A percentile compares a stretch with the other conserved stretches of the same genome.
These are phyloP conservation scores for Helogale parvula DNA, from an alignment of 2,113 vertebrate species.

Conservation along the genomic window DNA sequence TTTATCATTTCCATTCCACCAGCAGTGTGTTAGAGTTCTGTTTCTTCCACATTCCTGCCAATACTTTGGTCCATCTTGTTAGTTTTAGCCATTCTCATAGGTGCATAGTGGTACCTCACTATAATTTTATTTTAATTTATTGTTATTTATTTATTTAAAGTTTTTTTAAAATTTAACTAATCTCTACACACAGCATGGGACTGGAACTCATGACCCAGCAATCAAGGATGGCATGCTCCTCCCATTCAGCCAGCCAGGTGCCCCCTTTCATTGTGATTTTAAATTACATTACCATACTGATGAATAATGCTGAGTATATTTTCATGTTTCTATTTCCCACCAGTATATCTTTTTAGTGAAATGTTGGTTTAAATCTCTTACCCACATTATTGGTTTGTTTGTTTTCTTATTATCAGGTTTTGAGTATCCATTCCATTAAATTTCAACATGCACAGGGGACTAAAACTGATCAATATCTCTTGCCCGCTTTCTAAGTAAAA, in stretches of 20 bases:
- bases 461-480: background rate
- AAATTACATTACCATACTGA: background rate
- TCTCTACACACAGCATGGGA: background rate
- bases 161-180: too few relatives aligned
- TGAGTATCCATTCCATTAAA: background rate
- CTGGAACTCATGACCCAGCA: background rate
- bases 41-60: background rate
- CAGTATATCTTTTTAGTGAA: background rate
- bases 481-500: background rate
- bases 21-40: background rate
- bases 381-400: background rate
- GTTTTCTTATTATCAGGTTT: background rate
- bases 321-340: background rate
- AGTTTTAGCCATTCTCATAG: too few relatives aligned
- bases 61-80: background rate
- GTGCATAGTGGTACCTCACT: too few relatives aligned
- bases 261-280: background rate
- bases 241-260: background rate
- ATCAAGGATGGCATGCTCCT: too few relatives aligned
- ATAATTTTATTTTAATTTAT: too few relatives aligned
- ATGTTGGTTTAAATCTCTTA: background rate
- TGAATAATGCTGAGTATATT: background rate
- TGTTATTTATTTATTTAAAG: too few relatives aligned
- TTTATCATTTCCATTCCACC: background rate
- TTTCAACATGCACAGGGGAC: background rate